Conservation (phyloP, 35 echinoderm and acorn worm species). For the Lytechinus variegatus region DNA sequence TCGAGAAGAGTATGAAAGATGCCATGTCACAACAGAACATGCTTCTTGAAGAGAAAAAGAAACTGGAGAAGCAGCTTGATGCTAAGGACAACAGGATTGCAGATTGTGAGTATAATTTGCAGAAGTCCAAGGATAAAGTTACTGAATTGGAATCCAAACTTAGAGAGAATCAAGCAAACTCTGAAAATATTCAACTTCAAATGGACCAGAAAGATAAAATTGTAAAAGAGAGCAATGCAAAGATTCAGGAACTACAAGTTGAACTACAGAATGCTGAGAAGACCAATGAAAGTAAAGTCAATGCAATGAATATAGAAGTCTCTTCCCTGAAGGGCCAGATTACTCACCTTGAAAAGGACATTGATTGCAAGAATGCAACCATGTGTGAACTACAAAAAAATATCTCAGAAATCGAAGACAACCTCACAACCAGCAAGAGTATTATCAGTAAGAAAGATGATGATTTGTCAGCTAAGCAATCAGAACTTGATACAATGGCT, state of each 20-base stretch:
- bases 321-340: slow-evolving; percentile 46
- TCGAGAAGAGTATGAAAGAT: slow-evolving; percentile 51
- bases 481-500: slow-evolving; percentile 26
- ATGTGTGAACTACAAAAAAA: slow-evolving; percentile 19
- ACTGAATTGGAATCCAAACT: neutral
- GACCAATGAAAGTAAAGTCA: slow-evolving; percentile 8
- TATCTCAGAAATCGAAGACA: neutral
- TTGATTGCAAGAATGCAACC: slow-evolving; percentile 39
- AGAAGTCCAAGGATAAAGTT: slow-evolving; percentile 29
- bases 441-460: slow-evolving; percentile 50
- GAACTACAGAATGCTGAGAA: slow-evolving; percentile 4
- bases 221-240: neutral
- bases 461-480: slow-evolving; percentile 1
- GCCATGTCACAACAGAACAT: neutral
- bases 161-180: slow-evolving; percentile 17
- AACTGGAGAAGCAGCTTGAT: slow-evolving; percentile 42
- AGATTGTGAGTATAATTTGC: slow-evolving; percentile 43
- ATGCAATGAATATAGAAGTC: slow-evolving; percentile 34
- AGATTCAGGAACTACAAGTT: slow-evolving; percentile 43
- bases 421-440: neutral
- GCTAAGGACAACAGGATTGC: slow-evolving; percentile 64
- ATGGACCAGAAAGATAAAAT: slow-evolving; percentile 38
- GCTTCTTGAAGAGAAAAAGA: slow-evolving; percentile 32
- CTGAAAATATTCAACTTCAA: slow-evolving; percentile 54
- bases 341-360: slow-evolving; percentile 29